Evolutionary conservation across 2,888 invertebrate species (phyloP), one percentile per base, ranked within the genome.

Genomic region (Dasysyrphus tricinctus): DNA sequence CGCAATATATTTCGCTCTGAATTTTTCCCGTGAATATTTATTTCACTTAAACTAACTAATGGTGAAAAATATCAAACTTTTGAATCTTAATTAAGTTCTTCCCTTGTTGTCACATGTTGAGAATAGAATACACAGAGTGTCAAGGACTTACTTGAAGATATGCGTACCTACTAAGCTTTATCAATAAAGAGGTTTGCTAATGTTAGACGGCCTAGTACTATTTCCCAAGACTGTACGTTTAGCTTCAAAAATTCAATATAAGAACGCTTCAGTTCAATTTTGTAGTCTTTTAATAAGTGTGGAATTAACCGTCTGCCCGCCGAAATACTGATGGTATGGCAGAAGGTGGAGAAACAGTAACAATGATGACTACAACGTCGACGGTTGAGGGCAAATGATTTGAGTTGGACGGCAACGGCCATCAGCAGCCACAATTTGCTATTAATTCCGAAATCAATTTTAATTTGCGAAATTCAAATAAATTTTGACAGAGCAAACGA

Each of bases 361-460:
- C n/a, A 34, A 61, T 14, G 29, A 16, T 9, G 42, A 42, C 14
- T 24, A 24, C 24, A 19, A 24, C 14, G 49, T 49, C 19, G 19
- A 42, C 24, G 42, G 24, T n/a, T 42, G 61, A 42, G 24, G 24
- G 61, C 39, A 61, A 19, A 19, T 19, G 16, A 37, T 67, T 49
- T 54, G 34, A 39, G 9, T 39, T 39, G 54, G 54, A 54, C 39
- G 34, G 67, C 42, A 49, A 34, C 29, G 63, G 44, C 34, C 67
- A 67, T 67, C 67, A 67, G 12, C 59, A 74, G 51, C 76, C 63
- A 61, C 51, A 75, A 63, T 80, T 69, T 56, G 37, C 67, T 63
- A 69, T 75, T 80, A 67, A 73, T 73, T 80, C 51, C 59, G 12
- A 74, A 74, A 69, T 74, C 67, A 59, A 80, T 51, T 74, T n/a